A percentile compares a stretch with the other conserved stretches of the same genome.
These are phyloP conservation scores for Agriotes lineatus DNA, from an alignment of 2,888 invertebrate species.

Conservation along the genomic window DNA sequence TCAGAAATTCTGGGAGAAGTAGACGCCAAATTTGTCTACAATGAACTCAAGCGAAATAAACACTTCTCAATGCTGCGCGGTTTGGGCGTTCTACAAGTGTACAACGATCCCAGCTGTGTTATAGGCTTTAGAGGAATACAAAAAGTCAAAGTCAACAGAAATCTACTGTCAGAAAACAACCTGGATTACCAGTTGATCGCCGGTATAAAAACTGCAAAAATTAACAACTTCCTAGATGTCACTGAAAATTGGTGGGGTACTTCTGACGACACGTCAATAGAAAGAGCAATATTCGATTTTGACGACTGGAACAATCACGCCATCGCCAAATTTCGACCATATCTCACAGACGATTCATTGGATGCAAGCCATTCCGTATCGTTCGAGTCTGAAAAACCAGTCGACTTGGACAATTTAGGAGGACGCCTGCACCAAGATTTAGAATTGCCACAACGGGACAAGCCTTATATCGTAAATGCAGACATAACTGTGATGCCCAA, in stretches of 20 bases:
- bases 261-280: constrained; percentile 78
- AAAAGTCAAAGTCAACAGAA: constrained; percentile 90
- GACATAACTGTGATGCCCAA: constrained; percentile 98
- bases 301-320: constrained; percentile 99
- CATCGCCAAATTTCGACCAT: constrained; percentile 91
- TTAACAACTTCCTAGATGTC: constrained; percentile 89
- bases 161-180: constrained; percentile 86
- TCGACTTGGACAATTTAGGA: constrained; percentile 79
- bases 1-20: constrained; percentile 92
- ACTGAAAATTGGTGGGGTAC: constrained; percentile 98
- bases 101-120: constrained; percentile 80
- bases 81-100: constrained; percentile 62
- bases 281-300: constrained; percentile 93
- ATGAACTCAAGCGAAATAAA: constrained; percentile 81
- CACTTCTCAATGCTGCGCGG: constrained; percentile 60
- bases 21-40: constrained; percentile 82
- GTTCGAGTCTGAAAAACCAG: constrained; percentile 69
- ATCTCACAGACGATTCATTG: constrained; percentile 81
- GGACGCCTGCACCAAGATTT: constrained; percentile 81
- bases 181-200: constrained; percentile 93
- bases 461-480: constrained; percentile 84
- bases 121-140: constrained; percentile 95
- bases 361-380: constrained; percentile 82
- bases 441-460: constrained; percentile 72
- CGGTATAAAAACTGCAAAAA: constrained; percentile 88